phyloP scores from a whole-genome alignment of 2,113 vertebrate genomes.

The Centropristis striata region DNA sequence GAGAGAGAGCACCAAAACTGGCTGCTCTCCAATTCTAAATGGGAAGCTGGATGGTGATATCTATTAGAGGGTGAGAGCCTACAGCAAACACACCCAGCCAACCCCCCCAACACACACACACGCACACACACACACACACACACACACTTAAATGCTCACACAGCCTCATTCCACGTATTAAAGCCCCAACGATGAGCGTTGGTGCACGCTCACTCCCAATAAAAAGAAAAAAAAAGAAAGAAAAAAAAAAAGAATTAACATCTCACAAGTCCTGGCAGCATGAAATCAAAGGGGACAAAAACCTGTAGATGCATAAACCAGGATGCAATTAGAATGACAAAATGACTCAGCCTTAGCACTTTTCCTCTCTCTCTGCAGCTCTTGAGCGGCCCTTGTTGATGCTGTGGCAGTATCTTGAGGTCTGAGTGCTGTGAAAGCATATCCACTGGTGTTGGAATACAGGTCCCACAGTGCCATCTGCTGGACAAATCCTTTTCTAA shows the following conservation, averaged over 20 bases:
- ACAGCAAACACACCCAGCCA: constrained; percentile 46
- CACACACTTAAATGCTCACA: too few species aligned
- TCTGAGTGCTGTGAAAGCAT: constrained; percentile 10
- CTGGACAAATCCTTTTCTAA: constrained; percentile 52
- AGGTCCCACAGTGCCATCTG: constrained; percentile 82
- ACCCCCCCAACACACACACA: constrained; percentile 1
- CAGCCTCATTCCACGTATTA: constrained; percentile 13
- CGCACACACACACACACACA: constrained; percentile 22
- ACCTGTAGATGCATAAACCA: constrained; percentile 51
- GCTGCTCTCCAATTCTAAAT: constrained; percentile 79
- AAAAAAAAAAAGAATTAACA: neutral
- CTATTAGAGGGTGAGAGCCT: constrained; percentile 68
- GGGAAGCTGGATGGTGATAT: constrained; percentile 72
- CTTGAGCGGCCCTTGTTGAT: constrained; percentile 41
- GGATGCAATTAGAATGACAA: constrained; percentile 68
- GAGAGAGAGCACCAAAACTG: constrained; percentile 58
- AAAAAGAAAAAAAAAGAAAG: neutral
- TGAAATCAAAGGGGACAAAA: constrained; percentile 57
- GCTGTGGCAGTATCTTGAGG: constrained; percentile 30
- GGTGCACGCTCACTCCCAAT: neutral
- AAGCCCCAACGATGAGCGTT: constrained; percentile 9
- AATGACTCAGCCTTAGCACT: constrained; percentile 56
- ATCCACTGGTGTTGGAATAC: constrained; percentile 5
- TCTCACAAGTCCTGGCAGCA: constrained; percentile 22
- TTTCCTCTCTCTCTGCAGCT: constrained; percentile 17